Conservation (phyloP, 2,113 vertebrate species). For the Ophthalmolycus amberensis region DNA sequence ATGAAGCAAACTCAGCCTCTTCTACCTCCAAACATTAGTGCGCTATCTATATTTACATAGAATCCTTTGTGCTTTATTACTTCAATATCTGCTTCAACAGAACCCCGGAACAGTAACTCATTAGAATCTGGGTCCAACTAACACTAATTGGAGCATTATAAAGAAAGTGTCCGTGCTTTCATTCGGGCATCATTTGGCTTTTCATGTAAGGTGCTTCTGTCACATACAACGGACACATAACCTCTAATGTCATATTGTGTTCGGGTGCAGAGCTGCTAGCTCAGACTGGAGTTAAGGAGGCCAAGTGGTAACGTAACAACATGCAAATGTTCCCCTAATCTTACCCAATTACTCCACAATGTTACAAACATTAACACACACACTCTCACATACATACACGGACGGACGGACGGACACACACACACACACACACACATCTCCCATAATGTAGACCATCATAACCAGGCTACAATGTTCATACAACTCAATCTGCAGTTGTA, state of each 20-base stretch:
- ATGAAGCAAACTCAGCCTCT: constrained; percentile 21
- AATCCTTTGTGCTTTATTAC: constrained; percentile 3
- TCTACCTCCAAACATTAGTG: constrained; percentile 26
- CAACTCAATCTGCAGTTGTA: constrained; percentile 45
- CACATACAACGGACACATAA: constrained; percentile 36
- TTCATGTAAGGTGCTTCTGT: constrained; percentile 71
- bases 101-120: not conserved
- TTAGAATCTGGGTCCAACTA: not conserved
- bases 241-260: constrained; percentile 14
- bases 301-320: constrained; percentile 45
- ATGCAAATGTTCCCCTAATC: constrained; percentile 38
- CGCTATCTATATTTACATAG: constrained; percentile 54
- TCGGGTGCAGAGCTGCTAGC: constrained; percentile 23
- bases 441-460: constrained; percentile 31
- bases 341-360: constrained; percentile 31
- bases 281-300: constrained; percentile 32
- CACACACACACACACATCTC: not conserved
- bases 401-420: not conserved
- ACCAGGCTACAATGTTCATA: constrained; percentile 25
- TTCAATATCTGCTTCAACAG: constrained; percentile 27
- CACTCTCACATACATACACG: not conserved
- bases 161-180: constrained; percentile 8
- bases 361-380: constrained; percentile 19
- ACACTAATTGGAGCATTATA: not conserved
- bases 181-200: constrained; percentile 62